These are phyloP conservation scores for Aurelia sp. DNA, from an alignment of 30 jellyfish, hydroid and myxozoan genomes.

Conservation along the genomic window DNA sequence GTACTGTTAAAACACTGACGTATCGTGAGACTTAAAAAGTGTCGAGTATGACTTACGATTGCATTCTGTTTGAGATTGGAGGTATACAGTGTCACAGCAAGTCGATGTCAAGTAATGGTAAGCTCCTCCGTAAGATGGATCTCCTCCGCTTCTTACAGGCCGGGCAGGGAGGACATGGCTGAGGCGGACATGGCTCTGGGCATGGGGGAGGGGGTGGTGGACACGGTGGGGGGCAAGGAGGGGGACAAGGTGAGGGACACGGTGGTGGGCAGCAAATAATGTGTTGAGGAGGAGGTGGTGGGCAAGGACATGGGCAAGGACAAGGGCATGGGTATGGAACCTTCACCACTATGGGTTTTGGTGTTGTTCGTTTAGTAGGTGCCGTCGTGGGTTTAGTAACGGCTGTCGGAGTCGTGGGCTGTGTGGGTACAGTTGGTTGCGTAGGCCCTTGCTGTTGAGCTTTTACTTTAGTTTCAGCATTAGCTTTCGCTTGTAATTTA, in stretches of 20 bases:
- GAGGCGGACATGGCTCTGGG: conserved; percentile 70
- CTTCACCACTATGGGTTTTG: conserved; percentile 28
- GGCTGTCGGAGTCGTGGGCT: conserved; percentile 61
- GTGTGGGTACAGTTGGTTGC: conserved; percentile 65
- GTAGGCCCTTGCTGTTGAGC: conserved; percentile 90
- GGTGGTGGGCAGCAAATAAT: conserved; percentile 54
- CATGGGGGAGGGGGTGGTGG: conserved; percentile 73
- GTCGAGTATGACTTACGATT: no score
- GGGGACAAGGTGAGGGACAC: conserved; percentile 83
- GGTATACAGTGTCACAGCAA: not conserved
- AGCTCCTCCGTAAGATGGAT: conserved; percentile 28
- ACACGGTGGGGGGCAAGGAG: conserved; percentile 80
- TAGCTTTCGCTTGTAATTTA: conserved; percentile 90
- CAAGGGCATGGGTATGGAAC: conserved; percentile 66
- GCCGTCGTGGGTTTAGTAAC: conserved; percentile 73
- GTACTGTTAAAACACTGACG: no score
- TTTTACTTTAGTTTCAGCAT: conserved; percentile 86
- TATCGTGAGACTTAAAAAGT: no score
- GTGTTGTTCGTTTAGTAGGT: conserved; percentile 67
- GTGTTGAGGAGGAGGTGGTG: conserved; percentile 74
- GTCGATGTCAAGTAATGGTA: conserved; percentile 6
- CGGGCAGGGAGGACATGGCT: conserved; percentile 76
- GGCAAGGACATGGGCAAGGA: conserved; percentile 99
- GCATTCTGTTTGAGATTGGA: not conserved
- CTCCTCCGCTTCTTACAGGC: conserved; percentile 42